Conservation (phyloP, 2,113 vertebrate species). For the Microtus montanus region DNA sequence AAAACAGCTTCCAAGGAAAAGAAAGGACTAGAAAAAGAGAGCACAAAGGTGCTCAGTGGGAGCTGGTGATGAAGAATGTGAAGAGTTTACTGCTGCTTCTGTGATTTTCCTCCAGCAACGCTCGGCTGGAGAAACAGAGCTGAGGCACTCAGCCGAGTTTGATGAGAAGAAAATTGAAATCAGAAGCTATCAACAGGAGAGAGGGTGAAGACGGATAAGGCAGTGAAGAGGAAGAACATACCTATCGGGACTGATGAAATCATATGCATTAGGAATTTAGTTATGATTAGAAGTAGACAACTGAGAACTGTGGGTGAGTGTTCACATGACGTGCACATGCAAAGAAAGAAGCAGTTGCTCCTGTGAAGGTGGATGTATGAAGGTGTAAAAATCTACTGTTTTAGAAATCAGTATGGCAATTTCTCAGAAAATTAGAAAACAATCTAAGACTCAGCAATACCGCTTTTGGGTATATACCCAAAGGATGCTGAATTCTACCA, state of each 20-base stretch:
- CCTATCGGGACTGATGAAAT: not conserved
- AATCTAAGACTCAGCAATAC: too few species aligned
- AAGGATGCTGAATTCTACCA: too few species aligned
- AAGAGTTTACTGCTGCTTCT: not conserved
- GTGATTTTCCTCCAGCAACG: not conserved
- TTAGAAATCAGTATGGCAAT: too few species aligned
- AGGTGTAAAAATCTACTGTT: too few species aligned
- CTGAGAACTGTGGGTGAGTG: too few species aligned
- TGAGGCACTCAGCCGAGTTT: not conserved
- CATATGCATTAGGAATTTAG: too few species aligned
- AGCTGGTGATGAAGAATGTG: not conserved
- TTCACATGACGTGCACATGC: too few species aligned
- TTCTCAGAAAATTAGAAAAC: too few species aligned
- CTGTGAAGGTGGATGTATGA: too few species aligned
- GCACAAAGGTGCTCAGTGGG: not conserved
- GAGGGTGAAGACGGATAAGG: not conserved
- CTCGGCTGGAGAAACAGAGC: not conserved
- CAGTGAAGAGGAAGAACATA: not conserved
- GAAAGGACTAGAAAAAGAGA: not conserved
- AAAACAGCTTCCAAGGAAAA: slow-evolving; percentile 22
- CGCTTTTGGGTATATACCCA: too few species aligned
- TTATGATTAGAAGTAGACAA: too few species aligned
- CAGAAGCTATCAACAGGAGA: not conserved
- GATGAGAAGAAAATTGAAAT: slow-evolving; percentile 17
- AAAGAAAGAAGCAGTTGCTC: too few species aligned